These are phyloP conservation scores for Corythaeola cristata DNA, from an alignment of 2,113 vertebrate genomes.

Conservation along the genomic window DNA sequence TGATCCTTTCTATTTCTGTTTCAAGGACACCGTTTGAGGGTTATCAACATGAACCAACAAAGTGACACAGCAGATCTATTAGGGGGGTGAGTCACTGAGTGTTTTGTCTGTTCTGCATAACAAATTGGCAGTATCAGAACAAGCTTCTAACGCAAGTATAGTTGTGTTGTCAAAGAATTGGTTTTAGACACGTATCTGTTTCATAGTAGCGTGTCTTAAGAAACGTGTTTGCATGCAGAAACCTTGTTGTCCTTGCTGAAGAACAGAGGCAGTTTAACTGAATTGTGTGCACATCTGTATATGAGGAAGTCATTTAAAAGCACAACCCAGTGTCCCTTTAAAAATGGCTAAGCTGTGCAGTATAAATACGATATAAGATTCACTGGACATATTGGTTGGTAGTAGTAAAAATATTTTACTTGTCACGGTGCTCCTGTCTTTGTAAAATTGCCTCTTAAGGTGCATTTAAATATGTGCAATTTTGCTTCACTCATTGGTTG, in stretches of 20 bases:
- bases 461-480: not conserved
- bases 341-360: not conserved
- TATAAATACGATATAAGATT: not conserved
- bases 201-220: not conserved
- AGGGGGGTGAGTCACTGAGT: constrained; percentile 85
- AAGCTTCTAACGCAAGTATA: not conserved
- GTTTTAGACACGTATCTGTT: not conserved
- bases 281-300: not conserved
- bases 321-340: not conserved
- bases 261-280: not conserved
- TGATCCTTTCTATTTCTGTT: not conserved
- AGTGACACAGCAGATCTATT: constrained; percentile 95
- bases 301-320: not conserved
- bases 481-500: fast-evolving
- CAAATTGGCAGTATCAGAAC: not conserved
- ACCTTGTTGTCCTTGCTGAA: not conserved
- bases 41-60: constrained; percentile 98
- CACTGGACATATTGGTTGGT: not conserved
- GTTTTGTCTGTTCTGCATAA: not conserved
- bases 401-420: not conserved
- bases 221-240: not conserved
- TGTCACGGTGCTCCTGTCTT: not conserved
- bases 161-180: not conserved
- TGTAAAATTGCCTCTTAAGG: fast-evolving
- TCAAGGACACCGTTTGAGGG: constrained; percentile 86